Evolutionary conservation across 1,140 invertebrate species (phyloP).

Genomic region (Glossosoma conforme): DNA sequence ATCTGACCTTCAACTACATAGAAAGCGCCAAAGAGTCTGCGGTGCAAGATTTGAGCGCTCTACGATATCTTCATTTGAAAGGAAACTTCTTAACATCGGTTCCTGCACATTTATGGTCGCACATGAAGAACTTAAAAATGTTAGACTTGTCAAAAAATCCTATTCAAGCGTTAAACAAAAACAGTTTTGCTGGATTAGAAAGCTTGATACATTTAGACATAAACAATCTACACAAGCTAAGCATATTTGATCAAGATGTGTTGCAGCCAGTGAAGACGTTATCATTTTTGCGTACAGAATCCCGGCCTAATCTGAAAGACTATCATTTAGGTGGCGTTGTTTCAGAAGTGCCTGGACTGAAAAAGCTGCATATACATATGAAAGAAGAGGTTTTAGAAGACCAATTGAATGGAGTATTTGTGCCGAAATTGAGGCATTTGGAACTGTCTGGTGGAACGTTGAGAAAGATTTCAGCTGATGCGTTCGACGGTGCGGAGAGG

Average conservation of each 20-base stretch:
- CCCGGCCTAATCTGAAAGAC: conserved; percentile 59
- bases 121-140: conserved; percentile 54
- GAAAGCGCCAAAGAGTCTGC: conserved; percentile 56
- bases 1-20: conserved; percentile 71
- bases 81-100: conserved; percentile 62
- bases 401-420: conserved; percentile 61
- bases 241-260: conserved; percentile 60
- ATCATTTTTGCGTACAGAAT: conserved; percentile 57
- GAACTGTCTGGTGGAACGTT: conserved; percentile 72
- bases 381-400: conserved; percentile 64
- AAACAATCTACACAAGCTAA: conserved; percentile 54
- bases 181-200: conserved; percentile 53
- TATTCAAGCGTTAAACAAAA: conserved; percentile 50
- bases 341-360: conserved; percentile 53
- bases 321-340: conserved; percentile 59
- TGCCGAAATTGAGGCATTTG: conserved; percentile 71
- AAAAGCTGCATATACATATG: conserved; percentile 64
- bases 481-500: conserved; percentile 59
- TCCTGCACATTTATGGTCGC: conserved; percentile 57
- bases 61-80: conserved; percentile 61
- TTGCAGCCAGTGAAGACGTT: conserved; percentile 58
- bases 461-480: conserved; percentile 62
- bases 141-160: conserved; percentile 63
- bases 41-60: conserved; percentile 56
- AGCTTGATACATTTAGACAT: conserved; percentile 54